phyloP scores from a whole-genome alignment of 2,797 vertebrate genomes.

The Hephaestus fuliginosus region DNA sequence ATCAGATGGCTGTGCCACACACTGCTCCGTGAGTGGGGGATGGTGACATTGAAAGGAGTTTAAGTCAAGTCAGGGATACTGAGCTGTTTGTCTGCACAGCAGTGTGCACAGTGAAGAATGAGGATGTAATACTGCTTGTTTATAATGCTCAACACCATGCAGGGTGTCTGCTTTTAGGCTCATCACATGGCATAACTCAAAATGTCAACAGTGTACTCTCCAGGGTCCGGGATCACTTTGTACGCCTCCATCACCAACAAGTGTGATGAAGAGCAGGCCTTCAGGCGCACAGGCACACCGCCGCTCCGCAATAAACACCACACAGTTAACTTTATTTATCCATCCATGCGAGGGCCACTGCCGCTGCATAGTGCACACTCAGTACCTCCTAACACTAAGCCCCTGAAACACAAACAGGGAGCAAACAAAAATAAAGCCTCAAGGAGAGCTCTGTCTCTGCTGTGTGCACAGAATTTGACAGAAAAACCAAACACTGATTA shows the following conservation, averaged over 20 bases:
- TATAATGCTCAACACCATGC: not conserved
- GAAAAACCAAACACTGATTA: slow-evolving; percentile 65
- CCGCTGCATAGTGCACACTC: slow-evolving; percentile 18
- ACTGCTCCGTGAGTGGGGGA: slow-evolving; percentile 26
- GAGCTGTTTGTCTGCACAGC: slow-evolving; percentile 66
- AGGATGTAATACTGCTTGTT: slow-evolving; percentile 6
- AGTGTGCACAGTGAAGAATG: slow-evolving; percentile 18
- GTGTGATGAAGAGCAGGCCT: slow-evolving; percentile 51
- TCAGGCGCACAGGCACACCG: slow-evolving; percentile 23
- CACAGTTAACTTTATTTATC: slow-evolving; percentile 62
- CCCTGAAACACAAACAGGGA: slow-evolving; percentile 63
- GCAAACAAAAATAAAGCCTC: slow-evolving; percentile 60
- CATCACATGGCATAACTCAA: not conserved
- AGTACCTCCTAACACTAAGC: slow-evolving; percentile 45
- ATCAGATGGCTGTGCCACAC: slow-evolving; percentile 11
- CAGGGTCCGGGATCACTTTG: slow-evolving; percentile 45
- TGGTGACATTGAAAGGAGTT: slow-evolving; percentile 64
- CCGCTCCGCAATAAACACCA: slow-evolving; percentile 53
- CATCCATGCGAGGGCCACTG: slow-evolving; percentile 18
- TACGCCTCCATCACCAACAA: slow-evolving; percentile 44
- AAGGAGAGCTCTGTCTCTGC: slow-evolving; percentile 21
- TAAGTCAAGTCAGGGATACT: slow-evolving; percentile 56
- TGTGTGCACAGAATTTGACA: slow-evolving; percentile 46
- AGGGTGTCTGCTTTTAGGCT: not conserved
- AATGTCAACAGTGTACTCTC: slow-evolving; percentile 29